Conservation (phyloP, 2,797 vertebrate species). For the Gymnothorax reevesii region DNA sequence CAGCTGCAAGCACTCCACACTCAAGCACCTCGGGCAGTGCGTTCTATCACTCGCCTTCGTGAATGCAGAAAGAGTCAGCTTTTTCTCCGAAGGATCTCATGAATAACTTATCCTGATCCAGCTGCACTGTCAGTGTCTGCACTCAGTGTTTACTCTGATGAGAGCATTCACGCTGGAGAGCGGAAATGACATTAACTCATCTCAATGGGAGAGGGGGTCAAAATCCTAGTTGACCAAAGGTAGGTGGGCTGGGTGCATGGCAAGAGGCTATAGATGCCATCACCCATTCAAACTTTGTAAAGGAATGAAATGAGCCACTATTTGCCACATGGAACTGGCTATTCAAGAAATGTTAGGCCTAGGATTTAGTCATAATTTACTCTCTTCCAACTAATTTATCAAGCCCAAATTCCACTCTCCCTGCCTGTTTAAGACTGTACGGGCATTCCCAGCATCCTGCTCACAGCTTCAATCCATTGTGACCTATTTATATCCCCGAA, state of each 20-base stretch:
- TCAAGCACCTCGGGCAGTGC: constrained; percentile 8
- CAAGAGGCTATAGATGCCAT: not conserved
- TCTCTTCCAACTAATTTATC: too few species aligned
- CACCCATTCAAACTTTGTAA: not conserved
- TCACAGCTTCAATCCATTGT: too few species aligned
- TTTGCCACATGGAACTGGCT: not conserved
- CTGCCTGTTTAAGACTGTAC: too few species aligned
- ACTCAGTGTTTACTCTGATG: not conserved
- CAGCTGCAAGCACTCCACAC: constrained; percentile 24
- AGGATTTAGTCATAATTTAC: not conserved
- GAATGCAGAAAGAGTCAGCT: not conserved
- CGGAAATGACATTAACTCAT: not conserved
- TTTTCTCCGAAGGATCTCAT: constrained; percentile 3
- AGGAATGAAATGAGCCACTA: not conserved
- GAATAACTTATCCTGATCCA: constrained; percentile 8
- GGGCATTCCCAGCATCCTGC: too few species aligned
- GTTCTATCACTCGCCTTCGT: not conserved
- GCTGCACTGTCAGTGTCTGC: not conserved
- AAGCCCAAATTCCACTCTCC: too few species aligned
- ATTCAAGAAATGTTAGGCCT: not conserved
- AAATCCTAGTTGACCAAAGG: not conserved
- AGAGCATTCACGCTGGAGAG: not conserved
- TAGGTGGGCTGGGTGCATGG: not conserved
- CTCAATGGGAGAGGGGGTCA: not conserved
- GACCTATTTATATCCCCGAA: too few species aligned